Evolutionary conservation across 1,140 invertebrate genomes (phyloP), one percentile per base, ranked within the genome.

Genomic region (Musca domestica): DNA sequence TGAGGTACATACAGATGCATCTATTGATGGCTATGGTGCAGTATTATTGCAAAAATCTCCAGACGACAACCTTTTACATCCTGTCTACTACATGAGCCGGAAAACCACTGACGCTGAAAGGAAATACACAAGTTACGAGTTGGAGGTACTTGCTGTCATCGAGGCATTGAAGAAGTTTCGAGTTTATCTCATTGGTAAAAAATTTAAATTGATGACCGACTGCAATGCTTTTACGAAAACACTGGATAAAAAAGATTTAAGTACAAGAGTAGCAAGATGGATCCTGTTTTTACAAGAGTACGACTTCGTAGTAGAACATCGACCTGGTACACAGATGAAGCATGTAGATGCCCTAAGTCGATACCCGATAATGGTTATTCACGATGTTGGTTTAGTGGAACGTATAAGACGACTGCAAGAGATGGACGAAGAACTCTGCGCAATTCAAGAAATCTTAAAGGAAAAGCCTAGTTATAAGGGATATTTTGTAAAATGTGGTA

Each of bases 61-160:
- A 7, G 58, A 72, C 0, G 72, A 80, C 48, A 74, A 78, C 67
- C 70, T 75, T 64, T 80, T 86, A 71, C 87, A 82, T 83, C 77
- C 79, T 68, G 69, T 81, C 64, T 76, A 81, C 70, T 74, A 73
- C 67, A 76, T 73, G 77, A 82, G 74, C 77, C 84, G 85, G 71
- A 71, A 68, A 34, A 80, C 78, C 7, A 68, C 67, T 9, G 69
- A 76, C 12, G 65, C 73, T 6, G 77, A 83, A 70, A 66, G 63
- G 9, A 73, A 72, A 19, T 83, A 77, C 64, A 71, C 71, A 10
- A 80, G 74, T 17, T 83, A 80, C 68, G 77, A 82, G 63, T 30
- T 83, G 2, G 80, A 83, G 69, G 77, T 87, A 1, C 65, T 78
- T 15, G 76, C 76, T 0, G 74, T 87, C 71, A 82, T 84, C 77